A percentile compares a stretch with the other conserved stretches of the same genome.
Conservation (phyloP, 2,113 vertebrate genomes). For the Corythornis cristatus region DNA sequence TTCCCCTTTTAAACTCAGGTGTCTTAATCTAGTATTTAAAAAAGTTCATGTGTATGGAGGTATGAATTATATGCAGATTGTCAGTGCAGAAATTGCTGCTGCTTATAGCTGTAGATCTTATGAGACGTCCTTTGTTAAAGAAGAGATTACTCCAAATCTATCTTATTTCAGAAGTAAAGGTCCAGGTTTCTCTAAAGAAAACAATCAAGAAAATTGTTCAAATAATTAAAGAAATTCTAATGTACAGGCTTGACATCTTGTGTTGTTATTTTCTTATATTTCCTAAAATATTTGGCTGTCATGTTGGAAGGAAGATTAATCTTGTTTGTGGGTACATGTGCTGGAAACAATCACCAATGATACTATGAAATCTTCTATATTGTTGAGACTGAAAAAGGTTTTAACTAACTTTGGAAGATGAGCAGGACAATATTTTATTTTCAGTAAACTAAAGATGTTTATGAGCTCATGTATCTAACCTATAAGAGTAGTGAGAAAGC, state of each 20-base stretch:
- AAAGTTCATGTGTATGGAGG: neutral
- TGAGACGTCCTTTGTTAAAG: neutral
- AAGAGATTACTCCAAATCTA: neutral
- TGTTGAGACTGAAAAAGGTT: neutral
- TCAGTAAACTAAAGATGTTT: neutral
- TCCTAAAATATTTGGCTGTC: neutral
- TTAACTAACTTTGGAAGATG: neutral
- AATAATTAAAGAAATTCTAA: neutral
- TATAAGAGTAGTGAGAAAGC: neutral
- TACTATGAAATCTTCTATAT: neutral
- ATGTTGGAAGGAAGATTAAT: neutral
- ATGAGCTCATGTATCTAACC: neutral
- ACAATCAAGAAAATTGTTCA: neutral
- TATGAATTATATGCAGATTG: neutral
- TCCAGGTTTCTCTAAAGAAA: neutral
- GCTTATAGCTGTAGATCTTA: neutral
- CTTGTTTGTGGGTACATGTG: neutral
- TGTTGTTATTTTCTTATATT: neutral
- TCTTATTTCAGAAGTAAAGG: neutral
- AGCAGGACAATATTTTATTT: neutral
- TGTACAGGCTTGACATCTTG: neutral
- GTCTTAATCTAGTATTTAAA: neutral
- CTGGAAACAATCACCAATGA: neutral
- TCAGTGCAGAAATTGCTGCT: neutral
- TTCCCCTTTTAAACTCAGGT: neutral